phyloP scores from a whole-genome alignment of 2,888 invertebrate genomes.

The Chirona hameri region DNA sequence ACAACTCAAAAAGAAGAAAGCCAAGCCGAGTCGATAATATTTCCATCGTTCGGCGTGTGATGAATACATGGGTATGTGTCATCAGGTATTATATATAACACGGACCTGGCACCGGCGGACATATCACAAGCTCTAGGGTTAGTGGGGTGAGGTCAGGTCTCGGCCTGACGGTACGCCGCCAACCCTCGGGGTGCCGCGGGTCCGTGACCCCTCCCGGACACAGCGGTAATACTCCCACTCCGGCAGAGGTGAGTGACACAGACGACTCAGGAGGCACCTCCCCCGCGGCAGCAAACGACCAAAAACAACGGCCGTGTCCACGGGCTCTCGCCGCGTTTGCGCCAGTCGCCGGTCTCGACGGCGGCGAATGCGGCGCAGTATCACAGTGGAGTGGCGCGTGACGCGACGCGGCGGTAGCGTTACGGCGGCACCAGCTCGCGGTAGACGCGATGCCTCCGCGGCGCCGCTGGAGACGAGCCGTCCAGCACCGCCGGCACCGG shows the following conservation, averaged over 20 bases:
- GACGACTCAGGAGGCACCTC: too few relatives aligned
- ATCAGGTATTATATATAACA: background rate
- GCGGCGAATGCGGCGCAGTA: background rate
- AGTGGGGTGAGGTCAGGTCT: background rate
- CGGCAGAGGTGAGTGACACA: too few relatives aligned
- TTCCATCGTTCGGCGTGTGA: background rate
- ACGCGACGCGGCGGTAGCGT: background rate
- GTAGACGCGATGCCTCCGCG: background rate
- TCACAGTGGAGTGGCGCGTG: conserved; percentile 1
- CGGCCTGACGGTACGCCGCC: background rate
- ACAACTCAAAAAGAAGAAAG: background rate
- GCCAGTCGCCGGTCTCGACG: background rate
- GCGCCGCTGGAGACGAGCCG: background rate
- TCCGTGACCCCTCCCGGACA: too few relatives aligned
- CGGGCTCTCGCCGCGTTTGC: too few relatives aligned
- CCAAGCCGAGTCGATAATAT: background rate
- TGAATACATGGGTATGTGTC: background rate
- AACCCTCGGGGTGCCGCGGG: too few relatives aligned
- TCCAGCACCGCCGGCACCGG: background rate
- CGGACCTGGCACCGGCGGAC: background rate
- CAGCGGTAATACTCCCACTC: too few relatives aligned
- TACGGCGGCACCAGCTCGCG: conserved; percentile 7
- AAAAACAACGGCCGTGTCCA: too few relatives aligned
- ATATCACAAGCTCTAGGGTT: background rate
- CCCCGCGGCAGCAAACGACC: too few relatives aligned